Base-by-base conservation (phyloP, 2,797 vertebrate species). In the Microcaecilia unicolor region DNA sequence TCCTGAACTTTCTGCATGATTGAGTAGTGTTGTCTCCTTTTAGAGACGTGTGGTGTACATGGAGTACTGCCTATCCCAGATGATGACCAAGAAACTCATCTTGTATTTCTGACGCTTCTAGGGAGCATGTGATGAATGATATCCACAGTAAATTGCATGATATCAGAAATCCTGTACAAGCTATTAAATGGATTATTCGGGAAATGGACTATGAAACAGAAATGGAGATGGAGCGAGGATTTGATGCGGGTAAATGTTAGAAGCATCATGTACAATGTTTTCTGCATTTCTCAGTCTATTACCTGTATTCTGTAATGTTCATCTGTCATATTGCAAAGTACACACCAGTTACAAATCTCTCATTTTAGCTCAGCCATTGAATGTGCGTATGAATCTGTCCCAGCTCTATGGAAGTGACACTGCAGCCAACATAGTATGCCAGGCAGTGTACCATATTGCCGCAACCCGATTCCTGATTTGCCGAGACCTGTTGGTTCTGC, bases 161-260 rank as follows among this genome's bases (percentile, higher is more conserved):
- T 48, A 67, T 97, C 25, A 70, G 83, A 4, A 95, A 89, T 69
- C 92, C 90, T 0, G 32, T 71, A 37, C 78, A 75, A 0, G 87
- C 90, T 35, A 91, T 97, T 35, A 80, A 70, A 1, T 54, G 83
- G 14, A 78, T 97, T 22, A 74, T 93, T 45, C 76, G 87, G 19
- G 92, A 97, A 44, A 81, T 98, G 86, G 93, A 98, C 70, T 87
- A 95, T 1, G 95, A 97, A 72, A 84, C 82, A 0, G 92, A 94
- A 0, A 7, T 74, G 0, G 92, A 94, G 28, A 44, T 76, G 7
- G 81, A 85, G 14, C 75, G 68, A 42, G 75, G 59, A 10, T 51
- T 70, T 9, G 45, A 30, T 20, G 48, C 46, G 34, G 65, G 83
- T 84, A n/a, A n/a, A n/a, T n/a, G n/a, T n/a, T n/a, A n/a, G n/a